These are phyloP conservation scores for Oithona nana DNA, from an alignment of 2,888 invertebrate species.

Conservation along the genomic window DNA sequence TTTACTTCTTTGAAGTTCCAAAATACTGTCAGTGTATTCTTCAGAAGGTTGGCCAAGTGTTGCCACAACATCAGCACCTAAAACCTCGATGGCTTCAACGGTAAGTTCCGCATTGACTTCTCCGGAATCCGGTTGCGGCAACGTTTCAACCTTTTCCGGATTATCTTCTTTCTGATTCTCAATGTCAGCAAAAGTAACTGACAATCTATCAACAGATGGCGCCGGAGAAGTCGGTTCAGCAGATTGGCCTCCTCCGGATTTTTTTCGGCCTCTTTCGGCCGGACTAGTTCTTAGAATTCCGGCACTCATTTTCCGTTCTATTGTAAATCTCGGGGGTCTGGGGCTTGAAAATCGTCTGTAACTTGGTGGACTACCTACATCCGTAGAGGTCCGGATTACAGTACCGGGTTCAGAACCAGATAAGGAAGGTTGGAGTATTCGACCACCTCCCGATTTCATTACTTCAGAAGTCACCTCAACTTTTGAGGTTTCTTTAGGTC, in stretches of 20 bases:
- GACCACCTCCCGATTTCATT: too few species aligned
- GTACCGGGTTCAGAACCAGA: not conserved
- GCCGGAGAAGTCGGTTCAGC: constrained; percentile 6
- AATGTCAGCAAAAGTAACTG: constrained; percentile 4
- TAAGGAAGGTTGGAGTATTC: too few species aligned
- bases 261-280: not conserved
- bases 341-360: not conserved
- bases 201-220: constrained; percentile 9
- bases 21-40: constrained; percentile 2
- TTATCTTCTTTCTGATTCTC: not conserved
- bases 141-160: not conserved
- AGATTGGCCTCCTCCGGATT: not conserved
- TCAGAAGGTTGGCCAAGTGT: not conserved
- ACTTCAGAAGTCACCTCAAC: not conserved
- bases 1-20: not conserved
- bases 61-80: too few species aligned
- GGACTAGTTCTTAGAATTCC: not conserved
- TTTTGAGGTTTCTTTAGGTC: not conserved
- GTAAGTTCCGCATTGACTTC: not conserved
- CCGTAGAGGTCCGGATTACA: not conserved
- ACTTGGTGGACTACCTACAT: not conserved
- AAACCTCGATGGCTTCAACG: not conserved
- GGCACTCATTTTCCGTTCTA: not conserved
- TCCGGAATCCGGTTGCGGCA: not conserved
- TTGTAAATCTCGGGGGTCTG: not conserved